Evolutionary conservation across 1,140 invertebrate species (phyloP), one percentile per base, ranked within the genome.

Genomic region (Aphis craccivora): DNA sequence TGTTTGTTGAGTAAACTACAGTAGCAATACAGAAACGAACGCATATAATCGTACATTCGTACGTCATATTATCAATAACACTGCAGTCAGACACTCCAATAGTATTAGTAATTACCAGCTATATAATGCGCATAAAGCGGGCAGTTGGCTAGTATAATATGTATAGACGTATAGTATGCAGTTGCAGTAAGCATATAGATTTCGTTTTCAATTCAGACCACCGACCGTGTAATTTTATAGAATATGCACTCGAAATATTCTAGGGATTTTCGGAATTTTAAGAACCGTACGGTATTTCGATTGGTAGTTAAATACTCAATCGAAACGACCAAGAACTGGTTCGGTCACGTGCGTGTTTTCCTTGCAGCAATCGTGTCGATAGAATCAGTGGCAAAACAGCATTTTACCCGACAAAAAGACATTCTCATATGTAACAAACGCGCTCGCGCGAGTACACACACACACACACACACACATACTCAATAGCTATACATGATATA

Each of bases 211-310:
- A 35, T 55, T 37, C 48, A 37, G 87, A 89, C 87, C 87, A 89
- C 87, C 87, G 87, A 87, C 25, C 30, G 45, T 35, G 86, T 87
- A 48, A n/a, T 87, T 51, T 30, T 55, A 30, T 55, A 53, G 51
- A 25, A 35, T 23, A 53, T 43, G 87, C 51, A n/a, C 20, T 23
- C 2, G n/a, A 35, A 67, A 67, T 67, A 67, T 90, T 90, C 89
- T 40, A 90, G 60, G 43, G 90, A 91, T 91, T 91, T 91, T 91
- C 60, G 90, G 90, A 91, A 91, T 91, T 76, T 91, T 45, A 91
- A 91, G 40, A 67, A 76, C n/a, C 23, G 55, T 35, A 91, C 67
- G 37, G 90, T 30, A 91, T 60, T 76, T 60, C 90, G 20, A 91
- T 91, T 7, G 3, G 35, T 90, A 90, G 53, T 90, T 90, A 55